Evolutionary conservation across 2,888 invertebrate species (phyloP).

Genomic region (Euplexia lucipara): DNA sequence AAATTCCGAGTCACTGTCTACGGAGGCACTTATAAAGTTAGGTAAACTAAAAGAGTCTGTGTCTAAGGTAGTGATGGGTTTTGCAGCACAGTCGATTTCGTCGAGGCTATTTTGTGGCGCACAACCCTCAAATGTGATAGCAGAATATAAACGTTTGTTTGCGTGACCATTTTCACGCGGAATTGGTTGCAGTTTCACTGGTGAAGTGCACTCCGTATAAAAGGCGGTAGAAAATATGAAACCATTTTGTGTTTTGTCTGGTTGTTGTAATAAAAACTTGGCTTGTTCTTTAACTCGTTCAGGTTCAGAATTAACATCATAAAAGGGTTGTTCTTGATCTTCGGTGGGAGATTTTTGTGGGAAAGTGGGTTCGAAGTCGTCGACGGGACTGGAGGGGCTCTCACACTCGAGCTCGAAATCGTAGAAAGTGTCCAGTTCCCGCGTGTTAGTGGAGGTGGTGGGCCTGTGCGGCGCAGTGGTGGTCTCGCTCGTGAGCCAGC

Average conservation of each 20-base stretch:
- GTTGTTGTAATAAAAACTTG: conserved; percentile 80
- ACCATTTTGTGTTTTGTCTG: conserved; percentile 89
- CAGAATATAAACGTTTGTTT: conserved; percentile 84
- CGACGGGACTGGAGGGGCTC: conserved; percentile 93
- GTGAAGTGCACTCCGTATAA: conserved; percentile 80
- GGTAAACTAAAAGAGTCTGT: conserved; percentile 75
- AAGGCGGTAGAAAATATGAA: conserved; percentile 85
- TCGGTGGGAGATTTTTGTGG: conserved; percentile 88
- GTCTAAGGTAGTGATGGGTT: conserved; percentile 66
- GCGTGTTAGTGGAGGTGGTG: conserved; percentile 72
- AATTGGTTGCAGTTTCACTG: conserved; percentile 84
- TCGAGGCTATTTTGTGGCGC: conserved; percentile 84
- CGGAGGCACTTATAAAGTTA: conserved; percentile 68
- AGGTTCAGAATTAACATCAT: conserved; percentile 75
- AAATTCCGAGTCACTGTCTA: conserved; percentile 88
- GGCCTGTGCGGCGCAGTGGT: conserved; percentile 69
- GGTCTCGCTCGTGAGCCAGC: conserved; percentile 81
- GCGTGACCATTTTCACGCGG: conserved; percentile 85
- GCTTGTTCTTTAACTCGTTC: conserved; percentile 87
- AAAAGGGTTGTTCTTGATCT: conserved; percentile 53
- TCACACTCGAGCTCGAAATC: conserved; percentile 93
- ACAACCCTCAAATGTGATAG: conserved; percentile 88
- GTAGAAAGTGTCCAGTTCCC: conserved; percentile 91
- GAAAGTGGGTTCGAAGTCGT: conserved; percentile 89
- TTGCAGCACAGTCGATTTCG: conserved; percentile 80